Base-by-base conservation (phyloP, 1,140 invertebrate species). In the Drosophila nasuta region DNA sequence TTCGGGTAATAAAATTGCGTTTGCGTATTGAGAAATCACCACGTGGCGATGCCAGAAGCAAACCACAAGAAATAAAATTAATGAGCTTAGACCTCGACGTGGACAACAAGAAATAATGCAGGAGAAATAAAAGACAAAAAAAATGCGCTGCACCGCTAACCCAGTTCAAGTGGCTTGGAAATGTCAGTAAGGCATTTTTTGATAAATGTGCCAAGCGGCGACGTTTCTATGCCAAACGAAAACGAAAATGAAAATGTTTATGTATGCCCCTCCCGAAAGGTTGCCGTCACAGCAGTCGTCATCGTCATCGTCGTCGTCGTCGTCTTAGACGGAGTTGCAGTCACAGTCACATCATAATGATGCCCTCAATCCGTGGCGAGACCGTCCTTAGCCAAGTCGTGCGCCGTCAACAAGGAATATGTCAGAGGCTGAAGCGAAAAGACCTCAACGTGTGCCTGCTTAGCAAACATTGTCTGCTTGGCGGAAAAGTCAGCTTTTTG, bases 281-380 rank as follows among this genome's bases (percentile, higher is more conserved):
- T 87, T 57, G 45, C 43, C 28, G 8, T 20, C n/a, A 15, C 45
- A 10, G n/a, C 20, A 25, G 20, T 33, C 33, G 33, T 33, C 33
- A 33, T 45, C 66, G 20, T 30, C 48, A 30, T 56, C 8, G 45
- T 28, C 13, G 5, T 46, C 45, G 43, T 52, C 51, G 11, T 25
- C 8, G 38, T 43, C 15, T n/a, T 7, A 38, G 52, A 5, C 28
- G 43, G 7, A 62, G 49, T 57, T 51, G 58, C 58, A 71, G 81
- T 80, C 85, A 78, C 85, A 85, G 83, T 71, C 80, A 87, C 83
- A 83, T 88, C 85, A 88, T 89, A 88, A 88, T 89, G 85, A 88
- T 88, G 85, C 85, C 85, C 85, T 79, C 85, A 80, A 89, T 89
- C 85, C 67, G 73, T 70, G 62, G 58, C 25, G 43, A 67, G 66